Conservation (phyloP, 64 coral and sea anemone species). For the Montipora foliosa region DNA sequence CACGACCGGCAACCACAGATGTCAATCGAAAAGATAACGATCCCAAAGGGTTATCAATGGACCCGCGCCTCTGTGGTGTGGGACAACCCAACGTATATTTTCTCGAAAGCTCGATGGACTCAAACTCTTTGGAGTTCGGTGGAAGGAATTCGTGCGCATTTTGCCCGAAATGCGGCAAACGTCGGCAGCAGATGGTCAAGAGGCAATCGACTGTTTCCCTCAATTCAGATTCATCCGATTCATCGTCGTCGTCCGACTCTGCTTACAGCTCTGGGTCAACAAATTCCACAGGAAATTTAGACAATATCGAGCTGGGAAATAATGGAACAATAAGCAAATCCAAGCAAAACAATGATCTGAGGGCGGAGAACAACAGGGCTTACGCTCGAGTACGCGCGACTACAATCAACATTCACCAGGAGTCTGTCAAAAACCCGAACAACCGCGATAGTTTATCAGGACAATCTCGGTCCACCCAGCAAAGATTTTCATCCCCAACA, state of each 20-base stretch:
- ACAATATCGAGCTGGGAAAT: neutral
- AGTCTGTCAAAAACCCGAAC: neutral
- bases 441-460: neutral
- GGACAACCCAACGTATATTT: constrained; percentile 1
- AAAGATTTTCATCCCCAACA: neutral
- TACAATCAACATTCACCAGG: neutral
- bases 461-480: neutral
- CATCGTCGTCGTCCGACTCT: constrained; percentile 79
- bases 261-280: constrained; percentile 74
- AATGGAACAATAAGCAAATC: constrained; percentile 7
- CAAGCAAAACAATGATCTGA: constrained; percentile 21
- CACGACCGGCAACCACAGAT: constrained; percentile 5
- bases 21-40: constrained; percentile 13
- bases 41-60: constrained; percentile 4
- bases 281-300: constrained; percentile 7
- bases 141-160: constrained; percentile 35
- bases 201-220: constrained; percentile 67
- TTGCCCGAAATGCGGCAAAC: constrained; percentile 76
- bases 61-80: neutral
- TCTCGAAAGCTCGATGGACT: constrained; percentile 15
- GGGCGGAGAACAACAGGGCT: constrained; percentile 19
- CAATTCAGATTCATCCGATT: constrained; percentile 78
- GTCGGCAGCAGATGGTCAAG: constrained; percentile 47
- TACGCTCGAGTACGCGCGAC: constrained; percentile 7
- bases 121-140: neutral